Evolutionary conservation across 2,113 vertebrate species (phyloP), one percentile per base, ranked within the genome.

Genomic region (Genyomyrus donnyi): DNA sequence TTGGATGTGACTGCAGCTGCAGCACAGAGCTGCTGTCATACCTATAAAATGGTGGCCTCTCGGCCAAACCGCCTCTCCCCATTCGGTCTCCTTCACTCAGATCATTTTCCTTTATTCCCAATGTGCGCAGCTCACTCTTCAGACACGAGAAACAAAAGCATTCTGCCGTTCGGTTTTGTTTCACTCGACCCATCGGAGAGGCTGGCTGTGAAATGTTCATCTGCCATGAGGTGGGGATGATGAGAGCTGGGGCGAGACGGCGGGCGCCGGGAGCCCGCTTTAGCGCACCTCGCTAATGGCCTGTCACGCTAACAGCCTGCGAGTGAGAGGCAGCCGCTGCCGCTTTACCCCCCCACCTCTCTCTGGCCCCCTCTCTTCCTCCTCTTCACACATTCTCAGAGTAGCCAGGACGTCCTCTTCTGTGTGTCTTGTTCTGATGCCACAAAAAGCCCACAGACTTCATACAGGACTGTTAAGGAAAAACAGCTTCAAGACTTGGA

Each of bases 241-340:
- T 1, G 74, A n/a, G 56, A 9, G 31, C 52, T 21, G 13, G n/a
- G 50, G 27, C 53, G 49, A 52, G 48, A 85, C 15, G 17, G 49
- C 49, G 4, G 15, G 49, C 5, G n/a, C 49, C 27, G 13, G 11
- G 85, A 48, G n/a, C 31, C 85, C 13, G 15, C 5, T 7, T 39
- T 27, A 35, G 27, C 15, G 89, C 19, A 27, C 70, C 39, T 19
- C 62, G 19, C 93, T 91, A 92, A 92, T 92, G 91, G 85, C 70
- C 92, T 93, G 94, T 93, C 93, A 93, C 90, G 87, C 91, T 94
- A 94, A 94, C 94, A 91, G 91, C 92, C 93, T 92, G 89, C 92
- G 93, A 92, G 46, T 92, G 91, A 93, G 91, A 90, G 90, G 91
- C 50, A 92, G 94, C 92, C 92, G 91, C 50, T 92, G 94, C 93